phyloP scores from a whole-genome alignment of 2,888 invertebrate genomes.

The Latrodectus elegans region DNA sequence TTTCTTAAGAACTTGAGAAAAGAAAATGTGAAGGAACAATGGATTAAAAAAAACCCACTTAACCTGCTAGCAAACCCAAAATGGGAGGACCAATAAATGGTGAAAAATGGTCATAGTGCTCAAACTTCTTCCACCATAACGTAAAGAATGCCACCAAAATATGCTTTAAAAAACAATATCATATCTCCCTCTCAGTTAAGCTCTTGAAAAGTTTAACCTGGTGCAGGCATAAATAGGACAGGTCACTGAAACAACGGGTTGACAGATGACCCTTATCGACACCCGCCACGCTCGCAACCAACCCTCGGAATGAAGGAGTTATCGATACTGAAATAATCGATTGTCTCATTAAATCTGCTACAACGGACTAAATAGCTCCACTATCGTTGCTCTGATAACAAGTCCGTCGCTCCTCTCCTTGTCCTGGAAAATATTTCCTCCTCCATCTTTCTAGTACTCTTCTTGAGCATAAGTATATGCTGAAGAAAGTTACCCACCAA shows the following conservation, averaged over 20 bases:
- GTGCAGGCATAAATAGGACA: slow-evolving; percentile 43
- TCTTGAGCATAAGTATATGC: slow-evolving; percentile 21
- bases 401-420: background rate
- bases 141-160: background rate
- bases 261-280: slow-evolving; percentile 67
- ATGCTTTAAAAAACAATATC: slow-evolving; percentile 8
- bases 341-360: slow-evolving; percentile 65
- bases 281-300: slow-evolving; percentile 18
- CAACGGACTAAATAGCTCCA: slow-evolving; percentile 59
- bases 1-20: no score
- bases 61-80: no score
- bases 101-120: background rate
- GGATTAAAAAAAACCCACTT: no score
- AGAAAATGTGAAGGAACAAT: no score
- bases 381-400: slow-evolving; percentile 61
- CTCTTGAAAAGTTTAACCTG: slow-evolving; percentile 8
- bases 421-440: slow-evolving; percentile 4
- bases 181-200: background rate
- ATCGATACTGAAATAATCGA: slow-evolving; percentile 58
- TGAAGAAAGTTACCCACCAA: slow-evolving; percentile 37
- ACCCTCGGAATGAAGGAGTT: slow-evolving; percentile 5
- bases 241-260: slow-evolving; percentile 58
- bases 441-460: background rate
- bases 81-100: background rate
- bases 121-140: background rate